Base-by-base conservation (phyloP, 2,113 vertebrate genomes). In the Cyprinodon tularosa region DNA sequence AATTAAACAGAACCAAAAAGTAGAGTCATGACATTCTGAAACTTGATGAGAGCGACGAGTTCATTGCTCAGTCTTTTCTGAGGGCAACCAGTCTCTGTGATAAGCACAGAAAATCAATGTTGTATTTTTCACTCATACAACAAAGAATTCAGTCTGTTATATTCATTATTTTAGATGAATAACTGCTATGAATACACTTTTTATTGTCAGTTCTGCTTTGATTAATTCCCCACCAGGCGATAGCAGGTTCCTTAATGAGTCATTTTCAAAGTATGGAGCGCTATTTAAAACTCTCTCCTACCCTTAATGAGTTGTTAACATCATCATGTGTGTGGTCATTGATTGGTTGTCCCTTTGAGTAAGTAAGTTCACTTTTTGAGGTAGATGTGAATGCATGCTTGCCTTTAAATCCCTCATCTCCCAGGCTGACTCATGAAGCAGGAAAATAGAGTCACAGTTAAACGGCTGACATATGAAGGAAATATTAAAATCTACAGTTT, bases 111-210 rank as follows among this genome's bases (percentile, higher is more conserved):
- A 45, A 82, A 45, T 68, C 29, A 13, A 4, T 66, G 53, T 67
- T 59, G 64, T 81, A 76, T 88, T 84, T 84, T 85, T 82, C 77
- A 67, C 75, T 65, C 62, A 29, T 17, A 37, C 68, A 81, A 77
- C 65, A 78, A 83, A 84, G 69, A 6, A 44, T 3, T 77, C 6
- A 14, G 12, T 82, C 66, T 67, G 76, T 74, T 76, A 72, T 71
- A 50, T 62, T 71, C 87, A 78, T 86, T 78, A 65, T 48, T 76
- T 38, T 48, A 66, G 74, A 73, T 36, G 47, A 81, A 64, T 73
- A 42, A 53, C 76, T 61, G 47, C 66, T 62, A 65, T 76, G 74
- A 74, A 74, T 45, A 50, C 61, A 76, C 65, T 59, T 71, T 57
- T 76, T 71, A 72, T 77, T 73, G 57, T 68, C 42, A 40, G 11